These are phyloP conservation scores for Drosophila leonis DNA, from an alignment of 2,888 invertebrate genomes.

Conservation along the genomic window DNA sequence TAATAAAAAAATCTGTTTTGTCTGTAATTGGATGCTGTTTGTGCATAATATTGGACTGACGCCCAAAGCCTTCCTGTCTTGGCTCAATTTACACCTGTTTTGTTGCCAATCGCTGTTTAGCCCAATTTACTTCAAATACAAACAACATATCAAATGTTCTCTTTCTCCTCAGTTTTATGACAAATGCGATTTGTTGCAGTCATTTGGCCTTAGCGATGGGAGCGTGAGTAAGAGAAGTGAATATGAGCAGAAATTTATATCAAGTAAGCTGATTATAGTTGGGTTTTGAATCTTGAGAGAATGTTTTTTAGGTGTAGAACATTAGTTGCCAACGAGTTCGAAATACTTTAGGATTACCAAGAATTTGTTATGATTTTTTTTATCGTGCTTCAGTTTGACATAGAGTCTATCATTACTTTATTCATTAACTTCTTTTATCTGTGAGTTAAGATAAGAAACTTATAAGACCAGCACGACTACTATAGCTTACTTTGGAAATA, in stretches of 20 bases:
- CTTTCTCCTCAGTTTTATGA: conserved; percentile 6
- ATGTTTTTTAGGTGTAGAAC: too few species aligned
- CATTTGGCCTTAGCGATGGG: conserved; percentile 12
- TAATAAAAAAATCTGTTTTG: conserved; percentile 56
- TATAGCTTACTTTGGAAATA: too few species aligned
- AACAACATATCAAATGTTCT: conserved; percentile 45
- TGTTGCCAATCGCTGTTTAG: conserved; percentile 63
- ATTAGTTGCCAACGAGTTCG: too few species aligned
- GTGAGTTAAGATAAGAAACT: too few species aligned
- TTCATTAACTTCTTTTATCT: too few species aligned
- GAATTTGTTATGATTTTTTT: too few species aligned
- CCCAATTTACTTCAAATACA: conserved; percentile 52
- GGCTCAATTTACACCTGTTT: conserved; percentile 76
- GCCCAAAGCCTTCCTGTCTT: conserved; percentile 60
- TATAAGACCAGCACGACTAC: too few species aligned
- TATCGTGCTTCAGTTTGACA: too few species aligned
- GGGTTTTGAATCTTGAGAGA: background rate
- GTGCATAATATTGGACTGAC: conserved; percentile 9
- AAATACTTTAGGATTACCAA: background rate
- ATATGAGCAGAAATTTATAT: background rate
- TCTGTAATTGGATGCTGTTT: conserved; percentile 68
- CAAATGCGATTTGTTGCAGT: conserved; percentile 45
- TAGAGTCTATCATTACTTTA: too few species aligned
- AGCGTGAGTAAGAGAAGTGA: background rate
- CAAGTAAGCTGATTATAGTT: background rate